phyloP scores from a whole-genome alignment of 1,140 invertebrate species.

The Thereuonema tuberculata region DNA sequence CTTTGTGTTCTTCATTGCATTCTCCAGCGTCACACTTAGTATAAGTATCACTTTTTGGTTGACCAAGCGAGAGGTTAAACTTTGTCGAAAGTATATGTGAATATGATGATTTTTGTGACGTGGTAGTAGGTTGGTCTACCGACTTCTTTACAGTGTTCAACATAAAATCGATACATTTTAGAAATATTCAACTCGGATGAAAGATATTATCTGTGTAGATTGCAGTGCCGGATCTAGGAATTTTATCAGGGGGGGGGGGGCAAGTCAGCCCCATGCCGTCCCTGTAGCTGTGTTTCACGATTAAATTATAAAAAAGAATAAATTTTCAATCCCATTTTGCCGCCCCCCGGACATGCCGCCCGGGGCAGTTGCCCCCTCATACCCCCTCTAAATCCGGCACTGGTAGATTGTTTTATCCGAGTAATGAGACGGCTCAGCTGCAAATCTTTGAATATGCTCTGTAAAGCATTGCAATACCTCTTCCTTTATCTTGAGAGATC shows the following conservation, averaged over 20 bases:
- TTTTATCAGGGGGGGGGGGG: too few relatives aligned
- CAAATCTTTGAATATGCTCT: neutral
- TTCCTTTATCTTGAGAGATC: neutral
- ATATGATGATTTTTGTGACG: constrained; percentile 1
- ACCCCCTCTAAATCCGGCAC: too few relatives aligned
- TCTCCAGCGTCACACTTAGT: neutral
- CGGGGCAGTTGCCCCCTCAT: too few relatives aligned
- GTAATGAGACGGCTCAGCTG: neutral
- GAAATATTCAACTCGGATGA: neutral
- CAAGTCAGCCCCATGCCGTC: too few relatives aligned
- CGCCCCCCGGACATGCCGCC: too few relatives aligned
- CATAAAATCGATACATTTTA: neutral
- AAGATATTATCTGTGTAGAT: neutral
- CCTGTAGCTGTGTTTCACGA: too few relatives aligned
- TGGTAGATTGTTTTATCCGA: too few relatives aligned
- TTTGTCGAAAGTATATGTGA: neutral
- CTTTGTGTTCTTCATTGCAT: neutral
- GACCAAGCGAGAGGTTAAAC: neutral
- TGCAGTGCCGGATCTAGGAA: neutral
- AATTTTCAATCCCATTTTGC: too few relatives aligned
- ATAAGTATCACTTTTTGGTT: constrained; percentile 1
- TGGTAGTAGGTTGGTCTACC: neutral
- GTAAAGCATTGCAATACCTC: neutral
- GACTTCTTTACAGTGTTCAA: neutral
- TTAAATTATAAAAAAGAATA: too few relatives aligned